Evolutionary conservation across 1,140 invertebrate genomes (phyloP), one percentile per base, ranked within the genome.

Genomic region (Atopsyche davidsoni): DNA sequence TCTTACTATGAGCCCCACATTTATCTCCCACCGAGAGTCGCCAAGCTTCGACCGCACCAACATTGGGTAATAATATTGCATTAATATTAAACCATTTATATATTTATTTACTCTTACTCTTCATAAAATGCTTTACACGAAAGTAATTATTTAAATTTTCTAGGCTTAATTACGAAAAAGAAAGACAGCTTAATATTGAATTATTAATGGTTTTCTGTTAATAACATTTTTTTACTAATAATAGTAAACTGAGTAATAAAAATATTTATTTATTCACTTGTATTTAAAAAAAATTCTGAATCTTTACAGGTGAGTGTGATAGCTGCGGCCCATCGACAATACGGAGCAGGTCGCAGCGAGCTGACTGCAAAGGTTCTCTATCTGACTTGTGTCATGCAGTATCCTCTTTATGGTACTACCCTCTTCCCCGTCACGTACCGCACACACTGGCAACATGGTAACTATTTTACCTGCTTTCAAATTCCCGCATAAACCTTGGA

Each of bases 331-430:
- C 89, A 92, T 69, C 76, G 82, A 16, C 88, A 92, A 64, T 96
- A 96, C 64, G 93, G 93, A 22, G 85, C 85, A 2, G 91, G 90
- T 1, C 86, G 94, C 57, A 84, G 87, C 4, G 91, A 95, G 63
- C 66, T 96, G 19, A 90, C 92, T 2, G 89, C 92, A 1, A 96
- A 96, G 70, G 91, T 94, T 6, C 78, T 96, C 58, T 96, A 96
- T 67, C 70, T 97, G 36, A 93, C 92, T 1, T 95, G 92, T 63
- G 93, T 97, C 1, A 96, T 96, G 89, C 93, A 97, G 69, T 97
- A 95, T 68, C 91, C 93, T 0, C 75, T 96, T 1, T 96, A 96
- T 64, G 94, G 93, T 2, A 94, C 91, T 40, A 94, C 92, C 0
- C 83, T 96, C 73, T 96, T 91, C 68, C 83, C 84, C 24, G 93